Base-by-base conservation (phyloP, 2,113 vertebrate species). In the Pseudopodoces humilis region DNA sequence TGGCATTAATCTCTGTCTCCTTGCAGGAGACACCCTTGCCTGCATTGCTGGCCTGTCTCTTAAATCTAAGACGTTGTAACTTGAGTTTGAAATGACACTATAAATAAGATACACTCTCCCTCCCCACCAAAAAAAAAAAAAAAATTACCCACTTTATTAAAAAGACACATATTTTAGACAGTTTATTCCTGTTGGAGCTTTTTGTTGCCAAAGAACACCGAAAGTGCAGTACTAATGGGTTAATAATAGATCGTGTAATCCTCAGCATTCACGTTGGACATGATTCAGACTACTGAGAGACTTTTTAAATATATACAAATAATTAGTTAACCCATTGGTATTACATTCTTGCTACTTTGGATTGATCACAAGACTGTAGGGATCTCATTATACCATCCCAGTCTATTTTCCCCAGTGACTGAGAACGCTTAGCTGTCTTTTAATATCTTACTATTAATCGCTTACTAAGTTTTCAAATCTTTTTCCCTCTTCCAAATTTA, bases 1-100 rank as follows among this genome's bases (percentile, higher is more conserved):
- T 99, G 99, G 98, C 98, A 99, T 99, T 99, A 98, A 99, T 99
- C 98, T 99, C 98, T 98, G 98, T 98, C 98, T 98, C 96, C 59
- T 98, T 83, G 98, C 98, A 98, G 98, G 98, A 98, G 98, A 98
- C 98, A 98, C 98, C 97, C 98, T 98, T 97, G 97, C 98, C 98
- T 98, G 98, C 97, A 97, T 98, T 98, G 97, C 98, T 97, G 96
- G 97, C 97, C 98, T 98, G 98, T 95, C 98, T 98, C 97, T 98
- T 98, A 98, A 98, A 98, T 98, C 97, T 97, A 98, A 96, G 91
- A 95, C 78, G 11, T 97, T 95, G 95, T 93, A 97, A 97, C 96
- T 98, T 92, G 97, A 97, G 97, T 98, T 98, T 97, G 92, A 96
- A 98, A 97, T 94, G 97, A 97, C 97, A 97, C 94, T 85, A 94